Conservation (phyloP, 2,797 vertebrate species). For the Centropyge bicolor region DNA sequence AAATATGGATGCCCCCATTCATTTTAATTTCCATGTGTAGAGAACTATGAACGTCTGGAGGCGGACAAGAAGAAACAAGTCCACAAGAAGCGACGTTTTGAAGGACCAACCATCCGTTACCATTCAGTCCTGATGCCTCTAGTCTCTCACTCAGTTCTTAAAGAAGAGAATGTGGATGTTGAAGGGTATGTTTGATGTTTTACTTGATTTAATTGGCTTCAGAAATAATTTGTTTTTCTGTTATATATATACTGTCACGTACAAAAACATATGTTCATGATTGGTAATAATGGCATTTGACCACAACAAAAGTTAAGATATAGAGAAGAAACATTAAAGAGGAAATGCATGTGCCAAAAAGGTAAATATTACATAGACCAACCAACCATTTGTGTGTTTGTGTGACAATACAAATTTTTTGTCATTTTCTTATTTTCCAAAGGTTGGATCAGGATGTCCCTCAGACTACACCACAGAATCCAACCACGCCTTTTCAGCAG, state of each 20-base stretch:
- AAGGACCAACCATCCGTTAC: conserved; percentile 93
- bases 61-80: conserved; percentile 98
- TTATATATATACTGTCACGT: conserved; percentile 8
- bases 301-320: not conserved
- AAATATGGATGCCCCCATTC: not conserved
- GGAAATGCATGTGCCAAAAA: too few relatives aligned
- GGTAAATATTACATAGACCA: not conserved
- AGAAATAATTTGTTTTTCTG: not conserved
- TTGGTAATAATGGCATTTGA: conserved; percentile 12
- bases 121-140: conserved; percentile 94
- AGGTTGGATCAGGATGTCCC: conserved; percentile 92
- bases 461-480: conserved; percentile 63
- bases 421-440: conserved; percentile 19
- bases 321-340: not conserved
- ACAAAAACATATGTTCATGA: conserved; percentile 6
- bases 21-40: conserved; percentile 72
- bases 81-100: conserved; percentile 92
- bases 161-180: conserved; percentile 96
- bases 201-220: not conserved
- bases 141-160: conserved; percentile 86
- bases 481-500: conserved; percentile 63
- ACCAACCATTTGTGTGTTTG: not conserved
- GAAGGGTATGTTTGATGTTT: conserved; percentile 87
- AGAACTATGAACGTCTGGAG: conserved; percentile 96
- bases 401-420: not conserved